phyloP scores from a whole-genome alignment of 2,113 vertebrate genomes.

The Chlamydotis undulata region DNA sequence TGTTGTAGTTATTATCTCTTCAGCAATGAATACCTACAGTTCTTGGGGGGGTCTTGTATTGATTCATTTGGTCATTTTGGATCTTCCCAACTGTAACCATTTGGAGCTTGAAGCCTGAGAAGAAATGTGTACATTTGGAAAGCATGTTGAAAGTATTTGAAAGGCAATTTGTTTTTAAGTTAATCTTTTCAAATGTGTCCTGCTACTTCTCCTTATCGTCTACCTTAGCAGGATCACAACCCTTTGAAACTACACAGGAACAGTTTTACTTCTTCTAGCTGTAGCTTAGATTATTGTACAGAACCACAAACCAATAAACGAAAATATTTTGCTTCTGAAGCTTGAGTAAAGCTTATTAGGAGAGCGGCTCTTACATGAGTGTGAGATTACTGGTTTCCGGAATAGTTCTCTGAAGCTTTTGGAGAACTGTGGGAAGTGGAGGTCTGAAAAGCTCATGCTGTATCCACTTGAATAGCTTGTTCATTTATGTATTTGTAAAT shows the following conservation, averaged over 20 bases:
- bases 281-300: neutral
- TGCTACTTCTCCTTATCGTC: neutral
- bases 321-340: neutral
- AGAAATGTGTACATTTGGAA: neutral
- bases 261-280: neutral
- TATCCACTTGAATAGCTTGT: neutral
- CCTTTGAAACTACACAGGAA: neutral
- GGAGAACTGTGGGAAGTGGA: neutral
- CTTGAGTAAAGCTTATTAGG: neutral
- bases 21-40: neutral
- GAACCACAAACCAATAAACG: neutral
- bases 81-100: neutral
- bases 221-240: neutral
- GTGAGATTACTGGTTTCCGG: neutral
- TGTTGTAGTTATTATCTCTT: neutral
- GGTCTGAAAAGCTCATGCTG: neutral
- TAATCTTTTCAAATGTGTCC: neutral
- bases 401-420: neutral
- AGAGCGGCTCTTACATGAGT: neutral
- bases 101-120: neutral
- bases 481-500: neutral
- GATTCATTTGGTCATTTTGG: neutral
- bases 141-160: neutral
- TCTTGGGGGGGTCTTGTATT: neutral
- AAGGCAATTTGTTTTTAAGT: neutral